Evolutionary conservation across 2,888 invertebrate genomes (phyloP).

Genomic region (Platycnemis pennipes): DNA sequence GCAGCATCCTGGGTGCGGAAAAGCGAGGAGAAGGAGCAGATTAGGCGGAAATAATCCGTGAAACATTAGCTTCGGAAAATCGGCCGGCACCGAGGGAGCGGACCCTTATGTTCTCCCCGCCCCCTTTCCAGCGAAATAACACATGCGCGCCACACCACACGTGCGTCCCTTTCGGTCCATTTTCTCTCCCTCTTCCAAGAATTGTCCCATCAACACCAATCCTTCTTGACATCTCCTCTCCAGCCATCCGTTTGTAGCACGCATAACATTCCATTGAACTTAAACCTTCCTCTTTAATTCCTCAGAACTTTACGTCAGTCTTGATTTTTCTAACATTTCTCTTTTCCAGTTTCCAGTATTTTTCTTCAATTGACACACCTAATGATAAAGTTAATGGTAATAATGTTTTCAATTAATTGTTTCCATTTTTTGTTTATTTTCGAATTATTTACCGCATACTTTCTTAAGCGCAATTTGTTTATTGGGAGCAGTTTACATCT

Average conservation of each 20-base stretch:
- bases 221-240: not conserved
- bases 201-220: not conserved
- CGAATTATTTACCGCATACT: too few species aligned
- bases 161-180: too few species aligned
- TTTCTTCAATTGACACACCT: too few species aligned
- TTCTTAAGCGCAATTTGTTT: too few species aligned
- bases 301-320: too few species aligned
- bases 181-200: too few species aligned
- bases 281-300: not conserved
- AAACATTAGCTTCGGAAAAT: not conserved
- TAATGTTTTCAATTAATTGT: too few species aligned
- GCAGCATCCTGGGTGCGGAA: not conserved
- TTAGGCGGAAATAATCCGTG: not conserved
- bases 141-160: not conserved
- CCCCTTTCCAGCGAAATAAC: not conserved
- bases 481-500: too few species aligned
- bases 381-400: too few species aligned
- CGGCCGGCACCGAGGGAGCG: not conserved
- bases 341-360: too few species aligned
- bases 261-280: not conserved
- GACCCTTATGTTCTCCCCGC: not conserved
- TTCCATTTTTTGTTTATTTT: too few species aligned
- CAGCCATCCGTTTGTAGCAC: not conserved
- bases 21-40: not conserved
- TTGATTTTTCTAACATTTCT: too few species aligned